Base-by-base conservation (phyloP, 2,797 vertebrate genomes). In the Hypotaenidia philippensis region DNA sequence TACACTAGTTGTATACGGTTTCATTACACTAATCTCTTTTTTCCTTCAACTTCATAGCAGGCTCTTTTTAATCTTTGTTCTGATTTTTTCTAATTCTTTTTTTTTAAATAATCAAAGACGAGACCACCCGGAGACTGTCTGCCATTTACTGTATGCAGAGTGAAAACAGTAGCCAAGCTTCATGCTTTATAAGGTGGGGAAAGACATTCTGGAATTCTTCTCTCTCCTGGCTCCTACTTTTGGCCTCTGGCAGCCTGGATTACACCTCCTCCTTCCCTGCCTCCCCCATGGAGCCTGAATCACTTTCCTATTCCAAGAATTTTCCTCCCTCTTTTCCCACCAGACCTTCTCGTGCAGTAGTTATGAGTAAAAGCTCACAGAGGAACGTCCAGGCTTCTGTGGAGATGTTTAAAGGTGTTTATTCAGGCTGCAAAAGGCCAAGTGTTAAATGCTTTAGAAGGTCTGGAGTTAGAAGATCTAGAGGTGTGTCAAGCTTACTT, bases 211-310 rank as follows among this genome's bases (percentile, higher is more conserved):
- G 15, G 23, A 52, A 3, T 52, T 74, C 11, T 72, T 19, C 13
- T 83, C 25, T 13, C 10, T 32, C 32, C 27, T 49, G 14, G 3
- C 3, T 89, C 26, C 29, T 27, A 17, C 22, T 60, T 72, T 77
- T 82, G 59, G 16, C 18, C 5, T 66, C 32, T 63, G 8, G 22
- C 2, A 2, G 9, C 15, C 21, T 0, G 1, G 11, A 40, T 7
- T 60, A 11, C 3, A 1, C 5, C 10, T 56, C 5, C 12, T 60
- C 19, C 25, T 40, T 72, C 41, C 44, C 27, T 52, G 12, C 7
- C 2, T 34, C 8, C 4, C 3, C 18, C 12, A 0, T 8, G 4
- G 18, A 47, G 14, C 7, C 9, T 1, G 1, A 34, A 45, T 70
- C 57, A 16, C 21, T 11, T 23, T 63, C 22, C 34, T 75, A 2